Base-by-base conservation (phyloP, 1,140 invertebrate genomes). In the Polyergus mexicanus region DNA sequence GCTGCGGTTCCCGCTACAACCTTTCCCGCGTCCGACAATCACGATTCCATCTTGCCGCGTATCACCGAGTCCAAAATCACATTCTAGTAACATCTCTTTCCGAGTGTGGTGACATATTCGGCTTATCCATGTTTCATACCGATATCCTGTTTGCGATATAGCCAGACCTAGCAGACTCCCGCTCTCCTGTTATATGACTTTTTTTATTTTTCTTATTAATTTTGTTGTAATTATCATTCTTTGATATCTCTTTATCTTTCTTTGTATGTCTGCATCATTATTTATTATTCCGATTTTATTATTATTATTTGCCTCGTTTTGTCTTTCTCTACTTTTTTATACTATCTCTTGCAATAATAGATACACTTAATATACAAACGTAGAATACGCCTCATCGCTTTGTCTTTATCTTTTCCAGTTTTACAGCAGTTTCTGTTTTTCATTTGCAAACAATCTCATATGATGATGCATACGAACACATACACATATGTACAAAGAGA, bases 1-100 rank as follows among this genome's bases (percentile, higher is more conserved):
- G 94, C 94, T 94, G 94, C 93, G 91, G 94, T 95, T 95, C 94
- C 94, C 92, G 94, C 94, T 94, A 94, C 94, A 94, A 93, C 94
- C 91, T 93, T 32, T 56, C 68, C 68, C 44, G 60, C 62, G n/a
- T 80, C 94, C 94, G 88, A 88, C 78, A 38, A 86, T 88, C 83
- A 85, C 44, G 22, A 74, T 81, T 83, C 69, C 11, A 47, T 47
- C 68, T 66, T 72, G 32, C 72, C 58, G 47, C 62, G 44, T 25
- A 68, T 84, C 63, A 19, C 62, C 68, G 47, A 84, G 25, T 32
- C 88, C 84, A 56, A 35, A 85, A 56, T 72, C 63, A 72, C 76
- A 51, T 51, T 51, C 77, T 58, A 44, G 28, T 60, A 69, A 69
- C 44, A 74, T 72, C 51, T 81, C 56, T 78, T 51, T 87, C 66